Conservation (phyloP, 2,113 vertebrate species). For the Fulica atra region DNA sequence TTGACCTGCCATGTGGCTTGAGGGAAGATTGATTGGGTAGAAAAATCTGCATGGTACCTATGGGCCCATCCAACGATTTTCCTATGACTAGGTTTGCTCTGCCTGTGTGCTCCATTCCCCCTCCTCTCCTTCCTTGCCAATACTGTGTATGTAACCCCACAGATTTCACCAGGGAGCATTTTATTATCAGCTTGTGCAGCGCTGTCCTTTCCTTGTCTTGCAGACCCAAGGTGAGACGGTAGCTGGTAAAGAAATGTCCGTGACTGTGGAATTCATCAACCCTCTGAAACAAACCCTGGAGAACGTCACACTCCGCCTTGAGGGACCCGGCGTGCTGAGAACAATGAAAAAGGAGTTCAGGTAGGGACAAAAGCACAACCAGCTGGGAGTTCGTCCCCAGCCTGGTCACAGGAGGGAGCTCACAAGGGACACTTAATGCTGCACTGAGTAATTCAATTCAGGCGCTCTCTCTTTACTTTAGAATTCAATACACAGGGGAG, state of each 20-base stretch:
- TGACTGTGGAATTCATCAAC: slow-evolving; percentile 88
- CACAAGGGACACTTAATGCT: neutral
- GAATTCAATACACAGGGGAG: neutral
- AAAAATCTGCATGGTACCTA: neutral
- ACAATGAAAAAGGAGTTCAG: slow-evolving; percentile 80
- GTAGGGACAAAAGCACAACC: slow-evolving; percentile 64
- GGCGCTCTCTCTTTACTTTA: neutral
- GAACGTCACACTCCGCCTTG: slow-evolving; percentile 81
- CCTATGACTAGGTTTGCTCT: neutral
- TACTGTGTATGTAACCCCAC: neutral
- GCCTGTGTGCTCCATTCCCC: neutral
- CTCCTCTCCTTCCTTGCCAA: neutral
- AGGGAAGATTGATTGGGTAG: neutral
- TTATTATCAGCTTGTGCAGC: neutral
- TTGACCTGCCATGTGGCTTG: neutral
- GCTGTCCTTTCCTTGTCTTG: neutral
- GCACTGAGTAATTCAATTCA: neutral
- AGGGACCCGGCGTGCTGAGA: slow-evolving; percentile 83
- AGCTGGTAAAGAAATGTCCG: slow-evolving; percentile 82
- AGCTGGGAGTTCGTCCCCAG: neutral
- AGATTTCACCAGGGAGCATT: neutral
- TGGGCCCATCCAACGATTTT: neutral
- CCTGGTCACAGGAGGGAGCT: neutral
- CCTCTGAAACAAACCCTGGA: slow-evolving; percentile 82
- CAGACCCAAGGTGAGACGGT: slow-evolving; percentile 71